These are phyloP conservation scores for Cephus rjabovi DNA, from an alignment of 2,888 invertebrate genomes.

Conservation along the genomic window DNA sequence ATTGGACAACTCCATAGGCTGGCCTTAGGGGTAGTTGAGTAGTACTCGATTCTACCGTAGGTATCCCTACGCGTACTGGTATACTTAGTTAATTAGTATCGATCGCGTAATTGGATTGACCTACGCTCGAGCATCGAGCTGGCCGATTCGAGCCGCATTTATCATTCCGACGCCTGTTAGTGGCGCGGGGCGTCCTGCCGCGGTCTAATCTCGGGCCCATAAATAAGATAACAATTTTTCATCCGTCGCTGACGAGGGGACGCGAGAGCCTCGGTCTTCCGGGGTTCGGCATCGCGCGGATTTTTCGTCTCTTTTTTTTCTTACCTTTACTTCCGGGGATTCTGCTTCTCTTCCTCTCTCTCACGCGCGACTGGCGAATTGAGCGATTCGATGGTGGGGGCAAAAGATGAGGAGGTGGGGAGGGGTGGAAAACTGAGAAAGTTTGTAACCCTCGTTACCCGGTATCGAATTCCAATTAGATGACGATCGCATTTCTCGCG, in stretches of 20 bases:
- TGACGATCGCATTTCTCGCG: slow-evolving; percentile 60
- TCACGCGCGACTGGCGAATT: slow-evolving; percentile 22
- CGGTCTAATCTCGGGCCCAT: slow-evolving; percentile 55
- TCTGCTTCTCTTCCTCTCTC: not conserved
- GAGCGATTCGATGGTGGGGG: slow-evolving; percentile 8
- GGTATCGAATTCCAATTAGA: slow-evolving; percentile 65
- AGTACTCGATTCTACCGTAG: not conserved
- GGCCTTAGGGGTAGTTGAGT: not conserved
- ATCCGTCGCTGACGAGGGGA: slow-evolving; percentile 36
- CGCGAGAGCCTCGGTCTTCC: slow-evolving; percentile 1
- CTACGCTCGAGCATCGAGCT: slow-evolving; percentile 22
- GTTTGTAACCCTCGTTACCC: slow-evolving; percentile 62
- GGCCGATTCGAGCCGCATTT: slow-evolving; percentile 33
- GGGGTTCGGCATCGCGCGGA: not conserved
- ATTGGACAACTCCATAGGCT: slow-evolving; percentile 4
- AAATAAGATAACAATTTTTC: slow-evolving; percentile 65
- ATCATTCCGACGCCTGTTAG: slow-evolving; percentile 51
- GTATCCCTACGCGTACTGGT: not conserved
- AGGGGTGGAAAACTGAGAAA: slow-evolving; percentile 48
- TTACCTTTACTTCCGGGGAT: not conserved
- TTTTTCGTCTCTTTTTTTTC: not conserved
- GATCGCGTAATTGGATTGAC: slow-evolving; percentile 26
- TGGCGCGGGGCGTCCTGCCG: slow-evolving; percentile 38
- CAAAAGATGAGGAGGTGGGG: slow-evolving; percentile 8
- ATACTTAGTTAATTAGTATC: slow-evolving; percentile 23